Conservation (phyloP, 2,888 invertebrate genomes). For the Stomorhina lunata region DNA sequence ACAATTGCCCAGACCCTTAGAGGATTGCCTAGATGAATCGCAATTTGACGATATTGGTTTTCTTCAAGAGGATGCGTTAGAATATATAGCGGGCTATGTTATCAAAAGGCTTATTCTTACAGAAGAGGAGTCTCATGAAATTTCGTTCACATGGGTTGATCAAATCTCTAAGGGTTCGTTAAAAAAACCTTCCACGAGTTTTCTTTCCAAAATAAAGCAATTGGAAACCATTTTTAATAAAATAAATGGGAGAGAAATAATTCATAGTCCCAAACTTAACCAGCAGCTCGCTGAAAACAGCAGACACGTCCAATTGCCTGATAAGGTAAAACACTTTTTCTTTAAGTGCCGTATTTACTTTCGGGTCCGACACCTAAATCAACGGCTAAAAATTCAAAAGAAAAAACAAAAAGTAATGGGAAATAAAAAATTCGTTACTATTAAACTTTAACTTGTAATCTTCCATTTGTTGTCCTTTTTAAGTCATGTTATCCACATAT, state of each 20-base stretch:
- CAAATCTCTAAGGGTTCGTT: neutral
- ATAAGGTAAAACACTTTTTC: neutral
- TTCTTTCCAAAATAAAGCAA: neutral
- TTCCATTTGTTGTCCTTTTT: no score
- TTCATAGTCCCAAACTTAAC: neutral
- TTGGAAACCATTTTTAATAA: neutral
- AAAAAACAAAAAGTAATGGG: neutral
- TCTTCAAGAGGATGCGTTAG: slow-evolving; percentile 12
- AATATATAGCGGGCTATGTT: no score
- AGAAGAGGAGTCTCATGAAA: neutral
- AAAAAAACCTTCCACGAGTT: neutral
- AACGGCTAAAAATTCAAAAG: neutral
- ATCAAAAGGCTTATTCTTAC: slow-evolving; percentile 5
- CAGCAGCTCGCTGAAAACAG: neutral
- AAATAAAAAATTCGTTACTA: no score
- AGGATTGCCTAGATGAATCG: neutral
- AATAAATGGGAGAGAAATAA: neutral
- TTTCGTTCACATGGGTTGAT: slow-evolving; percentile 5
- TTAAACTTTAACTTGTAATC: no score
- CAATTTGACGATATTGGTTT: neutral
- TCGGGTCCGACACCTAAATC: neutral
- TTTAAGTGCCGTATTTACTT: slow-evolving; percentile 16
- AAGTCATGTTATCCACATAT: no score
- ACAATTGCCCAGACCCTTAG: no score
- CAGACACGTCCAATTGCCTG: neutral